Evolutionary conservation across 2,113 vertebrate species (phyloP), one percentile per base, ranked within the genome.

Genomic region (Cynoglossus semilaevis): DNA sequence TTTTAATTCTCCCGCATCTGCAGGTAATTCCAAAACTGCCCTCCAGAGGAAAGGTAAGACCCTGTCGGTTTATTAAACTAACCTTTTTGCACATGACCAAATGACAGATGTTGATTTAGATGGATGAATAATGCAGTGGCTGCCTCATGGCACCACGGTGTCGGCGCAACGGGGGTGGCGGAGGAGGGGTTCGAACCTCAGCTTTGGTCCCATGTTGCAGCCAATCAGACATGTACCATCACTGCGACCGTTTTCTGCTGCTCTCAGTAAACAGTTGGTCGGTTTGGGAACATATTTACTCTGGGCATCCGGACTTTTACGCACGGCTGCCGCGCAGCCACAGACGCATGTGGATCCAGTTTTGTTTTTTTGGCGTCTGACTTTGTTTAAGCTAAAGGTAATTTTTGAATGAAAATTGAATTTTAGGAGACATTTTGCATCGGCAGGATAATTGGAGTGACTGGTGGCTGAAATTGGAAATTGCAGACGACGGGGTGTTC

Each of bases 21-120:
- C 22, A 29, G 22, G 19, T 41, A 10, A 46, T 64, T 36, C 34
- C 12, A 4, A 57, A 13, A 37, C 12, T 34, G 40, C 77, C 58
- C 60, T 63, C 36, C 41, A 51, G 34, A 46, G 22, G 1, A 67
- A 73, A 84, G 85, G 81, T 80, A 64, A 71, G 75, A 19, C 46
- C 0, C 18, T 52, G 1, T 8, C 3, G 11, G 4, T 63, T 72
- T 67, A 9, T 16, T 7, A 18, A 11, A 19, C 38, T 17, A 5
- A 12, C 0, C 14, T 51, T 59, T 15, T 37, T 38, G 22, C 22
- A 6, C 22, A 29, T 66, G 52, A 46, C 42, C n/a, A 3, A 48
- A 37, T 77, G 70, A 72, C 56, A 73, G 37, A 36, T 65, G 64
- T 49, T 72, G 75, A 84, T 86, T 84, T 74, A 77, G 51, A 56